These are phyloP conservation scores for Sphaeramia orbicularis DNA, from an alignment of 2,797 vertebrate species.

Conservation along the genomic window DNA sequence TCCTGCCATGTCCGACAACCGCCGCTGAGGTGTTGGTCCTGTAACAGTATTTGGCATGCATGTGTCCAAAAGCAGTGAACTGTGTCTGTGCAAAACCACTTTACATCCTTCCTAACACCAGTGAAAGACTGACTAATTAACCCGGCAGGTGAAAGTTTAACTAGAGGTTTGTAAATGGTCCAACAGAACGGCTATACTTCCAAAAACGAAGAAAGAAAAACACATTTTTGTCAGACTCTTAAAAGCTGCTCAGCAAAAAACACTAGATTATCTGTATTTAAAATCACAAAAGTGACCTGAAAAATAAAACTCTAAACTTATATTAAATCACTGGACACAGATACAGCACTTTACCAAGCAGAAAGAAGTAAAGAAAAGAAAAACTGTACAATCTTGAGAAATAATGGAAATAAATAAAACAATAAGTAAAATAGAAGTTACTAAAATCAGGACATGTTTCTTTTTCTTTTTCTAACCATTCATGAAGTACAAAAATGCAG, in stretches of 20 bases:
- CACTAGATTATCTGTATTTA: too few species aligned
- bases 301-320: too few species aligned
- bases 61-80: constrained; percentile 63
- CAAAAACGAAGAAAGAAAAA: background rate
- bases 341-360: too few species aligned
- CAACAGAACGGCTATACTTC: constrained; percentile 9
- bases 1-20: constrained; percentile 65
- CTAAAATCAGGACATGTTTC: too few species aligned
- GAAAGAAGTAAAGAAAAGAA: too few species aligned
- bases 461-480: too few species aligned
- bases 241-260: too few species aligned
- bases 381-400: too few species aligned
- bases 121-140: constrained; percentile 83
- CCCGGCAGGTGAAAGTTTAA: constrained; percentile 82
- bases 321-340: too few species aligned
- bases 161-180: constrained; percentile 58
- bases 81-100: constrained; percentile 63
- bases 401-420: background rate
- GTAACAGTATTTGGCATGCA: constrained; percentile 22
- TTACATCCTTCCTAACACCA: constrained; percentile 72
- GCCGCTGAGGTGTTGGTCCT: constrained; percentile 27
- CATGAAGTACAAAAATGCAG: background rate
- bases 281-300: too few species aligned
- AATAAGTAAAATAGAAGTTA: too few species aligned
- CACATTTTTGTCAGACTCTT: background rate